phyloP scores from a whole-genome alignment of 23 tunicate species.

The Pegea sp. region DNA sequence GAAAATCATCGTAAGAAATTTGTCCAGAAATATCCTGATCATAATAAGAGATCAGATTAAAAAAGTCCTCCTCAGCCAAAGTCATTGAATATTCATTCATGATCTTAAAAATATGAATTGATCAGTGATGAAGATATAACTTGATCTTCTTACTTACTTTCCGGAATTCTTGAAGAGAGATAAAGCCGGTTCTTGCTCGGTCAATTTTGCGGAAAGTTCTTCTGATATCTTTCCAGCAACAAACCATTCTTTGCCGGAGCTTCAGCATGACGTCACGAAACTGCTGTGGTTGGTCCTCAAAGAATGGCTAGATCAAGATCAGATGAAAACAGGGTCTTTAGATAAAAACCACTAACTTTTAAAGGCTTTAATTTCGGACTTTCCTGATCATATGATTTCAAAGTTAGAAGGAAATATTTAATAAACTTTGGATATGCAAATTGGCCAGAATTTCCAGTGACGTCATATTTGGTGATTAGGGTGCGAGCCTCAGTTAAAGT shows the following conservation, averaged over 20 bases:
- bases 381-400: conserved; percentile 60
- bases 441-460: conserved; percentile 21
- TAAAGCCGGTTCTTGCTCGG: conserved; percentile 25
- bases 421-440: conserved; percentile 53
- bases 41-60: conserved; percentile 50
- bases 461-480: conserved; percentile 47
- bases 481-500: conserved; percentile 54
- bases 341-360: not conserved
- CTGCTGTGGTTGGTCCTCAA: too few relatives aligned
- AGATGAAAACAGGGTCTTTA: too few relatives aligned
- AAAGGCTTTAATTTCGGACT: too few relatives aligned
- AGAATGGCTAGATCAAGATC: too few relatives aligned
- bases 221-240: conserved; percentile 65
- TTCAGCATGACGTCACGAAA: conserved; percentile 29
- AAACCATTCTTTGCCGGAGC: conserved; percentile 26
- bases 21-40: conserved; percentile 52
- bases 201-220: conserved; percentile 37
- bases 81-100: conserved; percentile 40
- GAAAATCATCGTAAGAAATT: conserved; percentile 69
- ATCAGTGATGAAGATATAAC: not conserved
- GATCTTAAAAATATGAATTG: conserved; percentile 15
- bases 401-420: conserved; percentile 44
- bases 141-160: conserved; percentile 17
- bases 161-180: conserved; percentile 40
- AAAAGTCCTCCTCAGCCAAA: conserved; percentile 67